These are phyloP conservation scores for Panagrolaimus sp. DNA, from an alignment of 1,140 invertebrate genomes.

Conservation along the genomic window DNA sequence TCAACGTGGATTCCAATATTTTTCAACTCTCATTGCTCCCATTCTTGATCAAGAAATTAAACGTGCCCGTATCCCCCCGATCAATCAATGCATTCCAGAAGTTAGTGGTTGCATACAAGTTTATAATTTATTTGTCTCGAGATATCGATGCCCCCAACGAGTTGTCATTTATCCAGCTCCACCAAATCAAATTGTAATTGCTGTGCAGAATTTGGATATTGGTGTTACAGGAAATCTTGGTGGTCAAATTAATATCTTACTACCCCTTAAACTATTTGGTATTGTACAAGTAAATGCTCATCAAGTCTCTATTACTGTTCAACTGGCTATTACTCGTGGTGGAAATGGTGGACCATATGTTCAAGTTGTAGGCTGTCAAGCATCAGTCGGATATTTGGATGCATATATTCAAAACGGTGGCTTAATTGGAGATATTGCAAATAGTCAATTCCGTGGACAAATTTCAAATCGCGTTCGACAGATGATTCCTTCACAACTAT, in stretches of 20 bases:
- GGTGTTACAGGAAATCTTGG: constrained; percentile 57
- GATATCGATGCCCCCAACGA: constrained; percentile 53
- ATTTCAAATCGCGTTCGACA: constrained; percentile 42
- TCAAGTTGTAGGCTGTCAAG: constrained; percentile 38
- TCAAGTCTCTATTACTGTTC: constrained; percentile 48
- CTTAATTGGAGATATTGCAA: constrained; percentile 54
- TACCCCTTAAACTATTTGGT: constrained; percentile 51
- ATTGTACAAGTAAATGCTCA: constrained; percentile 56
- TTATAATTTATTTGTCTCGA: constrained; percentile 55
- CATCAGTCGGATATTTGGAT: constrained; percentile 50
- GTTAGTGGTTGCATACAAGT: constrained; percentile 52
- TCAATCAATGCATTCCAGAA: constrained; percentile 50
- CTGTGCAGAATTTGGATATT: constrained; percentile 55
- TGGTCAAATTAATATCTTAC: constrained; percentile 52
- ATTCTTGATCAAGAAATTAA: constrained; percentile 47
- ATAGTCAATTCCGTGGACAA: constrained; percentile 51
- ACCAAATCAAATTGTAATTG: constrained; percentile 51
- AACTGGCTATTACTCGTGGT: constrained; percentile 38
- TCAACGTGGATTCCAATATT: constrained; percentile 51
- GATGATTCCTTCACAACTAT: constrained; percentile 49
- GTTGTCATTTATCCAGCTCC: constrained; percentile 53
- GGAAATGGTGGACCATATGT: constrained; percentile 40
- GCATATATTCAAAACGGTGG: constrained; percentile 57
- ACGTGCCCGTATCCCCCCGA: constrained; percentile 51
- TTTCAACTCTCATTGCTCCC: constrained; percentile 38